Evolutionary conservation across 2,888 invertebrate species (phyloP), one percentile per base, ranked within the genome.

Genomic region (Thecophora atra): DNA sequence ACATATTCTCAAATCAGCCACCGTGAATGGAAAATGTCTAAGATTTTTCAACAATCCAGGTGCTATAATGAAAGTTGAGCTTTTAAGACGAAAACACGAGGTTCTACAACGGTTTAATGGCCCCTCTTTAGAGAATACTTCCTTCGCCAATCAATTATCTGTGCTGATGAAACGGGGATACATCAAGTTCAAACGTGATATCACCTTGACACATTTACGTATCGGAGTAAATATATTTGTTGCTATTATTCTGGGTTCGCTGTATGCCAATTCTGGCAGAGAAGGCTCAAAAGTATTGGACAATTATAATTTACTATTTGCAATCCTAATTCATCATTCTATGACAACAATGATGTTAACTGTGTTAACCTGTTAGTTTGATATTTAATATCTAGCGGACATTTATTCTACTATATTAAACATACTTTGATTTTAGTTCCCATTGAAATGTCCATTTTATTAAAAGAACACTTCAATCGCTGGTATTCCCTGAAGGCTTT

Each of bases 301-400:
- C 80, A 95, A 95, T 85, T 95, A 94, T 80, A 95, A 95, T 87
- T 90, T 96, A 74, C 88, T 97, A 13, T 98, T 98, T 86, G 94
- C 96, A 44, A 94, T 96, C 79, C 89, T 97, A 73, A 94, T 98
- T 89, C 97, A 98, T 86, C 93, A 96, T 80, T 96, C 94, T 89
- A 94, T 95, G 93, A 92, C 94, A 1, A 93, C 94, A 0, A 95
- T 95, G 94, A 95, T 95, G 95, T 88, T 95, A 24, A 95, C 94
- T 0, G 93, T 95, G 74, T 89, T 95, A 44, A 95, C 94, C 15
- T 95, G 95, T 95, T 87, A 90, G 93, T 75, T 56, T 13, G 17
- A 17, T 5, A 19, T 42, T 71, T 42, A 2, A 71, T 60, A 24
- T 37, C 4, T 24, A 17, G 17, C 19, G 44, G 8, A 54, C 19